A percentile compares a stretch with the other conserved stretches of the same genome.
These are phyloP conservation scores for Cavia porcellus DNA, from an alignment of 2,113 vertebrate genomes.

Conservation along the genomic window DNA sequence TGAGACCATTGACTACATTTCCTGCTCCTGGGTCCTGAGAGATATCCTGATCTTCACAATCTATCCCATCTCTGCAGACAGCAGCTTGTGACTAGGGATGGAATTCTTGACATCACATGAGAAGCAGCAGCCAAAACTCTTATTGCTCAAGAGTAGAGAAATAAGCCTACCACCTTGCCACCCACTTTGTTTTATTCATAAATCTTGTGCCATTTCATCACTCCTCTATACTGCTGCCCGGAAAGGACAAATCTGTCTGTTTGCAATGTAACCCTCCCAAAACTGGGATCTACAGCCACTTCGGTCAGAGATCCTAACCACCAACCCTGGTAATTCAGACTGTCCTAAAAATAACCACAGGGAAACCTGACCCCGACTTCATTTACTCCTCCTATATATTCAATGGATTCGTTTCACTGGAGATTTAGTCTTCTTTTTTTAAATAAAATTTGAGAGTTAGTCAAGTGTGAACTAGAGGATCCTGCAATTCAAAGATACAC, in stretches of 20 bases:
- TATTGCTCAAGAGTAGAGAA: background rate
- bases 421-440: background rate
- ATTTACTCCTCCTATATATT: constrained; percentile 36
- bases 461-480: constrained; percentile 7
- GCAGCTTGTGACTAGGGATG: background rate
- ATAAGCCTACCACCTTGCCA: background rate
- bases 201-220: background rate
- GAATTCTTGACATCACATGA: constrained; percentile 14
- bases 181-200: background rate
- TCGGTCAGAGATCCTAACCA: background rate
- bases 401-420: background rate
- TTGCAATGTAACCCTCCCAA: background rate
- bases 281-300: background rate
- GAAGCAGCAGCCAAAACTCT: background rate
- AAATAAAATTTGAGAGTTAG: constrained; percentile 5
- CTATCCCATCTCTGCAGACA: background rate
- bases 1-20: background rate
- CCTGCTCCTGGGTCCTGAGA: background rate
- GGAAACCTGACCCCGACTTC: background rate
- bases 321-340: background rate
- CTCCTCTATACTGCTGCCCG: background rate
- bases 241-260: background rate
- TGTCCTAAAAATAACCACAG: constrained; percentile 38
- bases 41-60: constrained; percentile 4
- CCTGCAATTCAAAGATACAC: background rate